These are phyloP conservation scores for Pollenia angustigena DNA, from an alignment of 2,888 invertebrate genomes.

Conservation along the genomic window DNA sequence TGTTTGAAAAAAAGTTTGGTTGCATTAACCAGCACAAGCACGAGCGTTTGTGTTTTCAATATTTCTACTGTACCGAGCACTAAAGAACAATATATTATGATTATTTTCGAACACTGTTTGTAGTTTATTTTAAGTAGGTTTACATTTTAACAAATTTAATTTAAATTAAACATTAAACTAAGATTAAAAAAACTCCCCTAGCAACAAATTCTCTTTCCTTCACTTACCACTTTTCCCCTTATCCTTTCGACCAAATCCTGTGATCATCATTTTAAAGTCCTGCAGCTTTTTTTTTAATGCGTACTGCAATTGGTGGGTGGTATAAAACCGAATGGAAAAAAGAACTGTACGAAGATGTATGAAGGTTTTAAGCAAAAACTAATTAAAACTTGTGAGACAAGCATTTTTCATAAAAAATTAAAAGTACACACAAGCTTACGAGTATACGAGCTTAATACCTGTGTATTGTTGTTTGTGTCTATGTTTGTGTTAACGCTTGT, in stretches of 20 bases:
- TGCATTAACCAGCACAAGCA: too few relatives aligned
- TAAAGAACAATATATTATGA: too few relatives aligned
- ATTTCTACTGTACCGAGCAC: too few relatives aligned
- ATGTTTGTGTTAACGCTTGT: constrained; percentile 63
- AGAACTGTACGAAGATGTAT: constrained; percentile 62
- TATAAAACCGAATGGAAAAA: constrained; percentile 22
- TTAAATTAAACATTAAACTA: constrained; percentile 45
- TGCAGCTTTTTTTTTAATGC: constrained; percentile 45
- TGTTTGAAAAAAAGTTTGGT: too few relatives aligned
- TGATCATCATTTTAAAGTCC: constrained; percentile 52
- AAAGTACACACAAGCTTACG: constrained; percentile 8
- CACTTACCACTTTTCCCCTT: not conserved
- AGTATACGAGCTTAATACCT: constrained; percentile 61
- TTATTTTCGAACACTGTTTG: too few relatives aligned
- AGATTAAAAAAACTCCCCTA: constrained; percentile 24
- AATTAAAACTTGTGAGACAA: constrained; percentile 84
- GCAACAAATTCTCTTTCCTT: not conserved
- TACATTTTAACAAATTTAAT: not conserved
- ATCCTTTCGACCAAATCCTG: constrained; percentile 22
- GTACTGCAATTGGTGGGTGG: constrained; percentile 58
- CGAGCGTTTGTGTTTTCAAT: too few relatives aligned
- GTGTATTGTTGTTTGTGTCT: constrained; percentile 59
- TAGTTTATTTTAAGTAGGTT: too few relatives aligned
- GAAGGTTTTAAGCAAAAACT: constrained; percentile 83
- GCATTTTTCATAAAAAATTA: constrained; percentile 76